Percentiles rank a stretch among this genome's conserved stretches.
These are phyloP conservation scores for Zoroaster sp. DNA, from an alignment of 53 echinoderm and acorn worm genomes.

Conservation along the genomic window DNA sequence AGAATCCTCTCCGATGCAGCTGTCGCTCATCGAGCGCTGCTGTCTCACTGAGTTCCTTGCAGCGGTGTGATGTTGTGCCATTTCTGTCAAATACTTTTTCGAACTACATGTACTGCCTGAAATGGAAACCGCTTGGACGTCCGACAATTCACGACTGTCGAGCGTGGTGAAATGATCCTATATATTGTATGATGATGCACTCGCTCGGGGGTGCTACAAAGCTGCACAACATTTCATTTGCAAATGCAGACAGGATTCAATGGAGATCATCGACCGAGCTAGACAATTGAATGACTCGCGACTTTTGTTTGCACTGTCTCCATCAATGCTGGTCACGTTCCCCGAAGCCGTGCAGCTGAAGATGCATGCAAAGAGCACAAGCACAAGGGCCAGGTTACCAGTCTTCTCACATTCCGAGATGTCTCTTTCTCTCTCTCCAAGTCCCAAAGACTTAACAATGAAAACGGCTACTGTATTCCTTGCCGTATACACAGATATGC, in stretches of 20 bases:
- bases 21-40: conserved; percentile 37
- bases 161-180: neutral
- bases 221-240: neutral
- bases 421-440: too few relatives aligned
- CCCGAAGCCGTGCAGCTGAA: neutral
- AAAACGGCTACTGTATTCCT: too few relatives aligned
- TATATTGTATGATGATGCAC: neutral
- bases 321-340: neutral
- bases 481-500: too few relatives aligned
- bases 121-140: neutral
- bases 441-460: too few relatives aligned
- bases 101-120: too few relatives aligned
- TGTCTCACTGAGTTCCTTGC: neutral
- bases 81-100: neutral
- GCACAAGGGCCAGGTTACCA: too few relatives aligned
- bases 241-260: too few relatives aligned
- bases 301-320: neutral
- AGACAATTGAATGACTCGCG: too few relatives aligned
- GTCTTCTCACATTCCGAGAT: too few relatives aligned
- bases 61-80: neutral
- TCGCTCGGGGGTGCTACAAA: neutral
- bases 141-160: neutral
- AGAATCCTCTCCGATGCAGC: conserved; percentile 1
- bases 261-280: neutral
- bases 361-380: neutral